phyloP scores from a whole-genome alignment of 2,888 invertebrate genomes.

The Thymelicus acteon region DNA sequence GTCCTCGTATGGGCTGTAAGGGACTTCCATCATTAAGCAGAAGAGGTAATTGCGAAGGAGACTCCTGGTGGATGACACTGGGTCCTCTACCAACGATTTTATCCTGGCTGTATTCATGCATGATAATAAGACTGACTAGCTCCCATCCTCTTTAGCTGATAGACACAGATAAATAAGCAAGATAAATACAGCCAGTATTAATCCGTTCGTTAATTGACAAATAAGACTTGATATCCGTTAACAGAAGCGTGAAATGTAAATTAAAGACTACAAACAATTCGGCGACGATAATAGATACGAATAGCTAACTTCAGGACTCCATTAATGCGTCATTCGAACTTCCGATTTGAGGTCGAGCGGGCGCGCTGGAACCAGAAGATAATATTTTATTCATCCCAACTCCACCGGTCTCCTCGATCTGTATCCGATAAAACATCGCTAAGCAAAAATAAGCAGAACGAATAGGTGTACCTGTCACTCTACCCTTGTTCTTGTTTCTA shows the following conservation, averaged over 20 bases:
- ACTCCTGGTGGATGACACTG: no score
- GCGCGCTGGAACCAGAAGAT: conserved; percentile 70
- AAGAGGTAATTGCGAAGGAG: no score
- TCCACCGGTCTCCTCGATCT: conserved; percentile 74
- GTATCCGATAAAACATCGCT: conserved; percentile 75
- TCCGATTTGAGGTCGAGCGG: conserved; percentile 70
- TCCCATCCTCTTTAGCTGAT: no score
- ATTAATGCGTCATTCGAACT: conserved; percentile 75
- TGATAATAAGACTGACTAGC: no score
- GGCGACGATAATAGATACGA: conserved; percentile 75
- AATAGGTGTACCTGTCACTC: conserved; percentile 83
- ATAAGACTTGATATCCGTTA: conserved; percentile 69
- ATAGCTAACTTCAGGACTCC: conserved; percentile 77
- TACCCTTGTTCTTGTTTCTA: conserved; percentile 80
- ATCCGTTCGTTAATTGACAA: conserved; percentile 56
- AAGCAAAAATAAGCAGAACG: conserved; percentile 79
- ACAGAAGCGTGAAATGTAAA: conserved; percentile 76
- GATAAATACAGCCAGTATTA: no score
- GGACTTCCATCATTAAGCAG: no score
- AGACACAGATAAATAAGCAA: no score
- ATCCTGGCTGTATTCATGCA: no score
- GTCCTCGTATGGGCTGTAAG: no score
- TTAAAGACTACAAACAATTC: conserved; percentile 77
- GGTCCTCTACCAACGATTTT: no score
- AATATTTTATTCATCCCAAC: conserved; percentile 79